These are phyloP conservation scores for Perdita meconis DNA, from an alignment of 2,888 invertebrate species.

Conservation along the genomic window DNA sequence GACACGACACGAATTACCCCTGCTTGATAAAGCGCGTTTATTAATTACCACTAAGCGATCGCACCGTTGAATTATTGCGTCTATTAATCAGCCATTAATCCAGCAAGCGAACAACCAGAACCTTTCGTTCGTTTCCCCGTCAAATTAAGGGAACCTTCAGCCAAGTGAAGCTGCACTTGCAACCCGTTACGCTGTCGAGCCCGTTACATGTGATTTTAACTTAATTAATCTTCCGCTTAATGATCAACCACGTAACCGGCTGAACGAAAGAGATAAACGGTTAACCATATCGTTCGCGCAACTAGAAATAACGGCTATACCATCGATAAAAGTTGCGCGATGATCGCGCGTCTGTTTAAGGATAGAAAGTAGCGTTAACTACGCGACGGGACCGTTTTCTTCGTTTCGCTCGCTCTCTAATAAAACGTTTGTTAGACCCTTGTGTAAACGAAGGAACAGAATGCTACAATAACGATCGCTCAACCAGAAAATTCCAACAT, in stretches of 20 bases:
- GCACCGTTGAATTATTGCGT: constrained; percentile 41
- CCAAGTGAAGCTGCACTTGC: constrained; percentile 32
- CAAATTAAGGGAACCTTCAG: constrained; percentile 40
- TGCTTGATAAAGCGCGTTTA: constrained; percentile 42
- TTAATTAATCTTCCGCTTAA: constrained; percentile 61
- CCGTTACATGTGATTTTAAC: constrained; percentile 61
- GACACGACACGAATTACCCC: constrained; percentile 12
- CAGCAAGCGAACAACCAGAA: constrained; percentile 50
- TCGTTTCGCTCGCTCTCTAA: constrained; percentile 17
- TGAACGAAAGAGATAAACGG: constrained; percentile 55
- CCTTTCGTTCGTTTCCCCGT: constrained; percentile 27
- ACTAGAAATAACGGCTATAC: constrained; percentile 43
- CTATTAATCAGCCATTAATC: constrained; percentile 76
- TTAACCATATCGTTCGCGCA: constrained; percentile 33
- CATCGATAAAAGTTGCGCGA: constrained; percentile 39
- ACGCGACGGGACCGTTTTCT: constrained; percentile 26
- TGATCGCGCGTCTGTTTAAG: constrained; percentile 13
- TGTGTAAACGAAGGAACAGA: constrained; percentile 4
- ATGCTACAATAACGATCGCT: neutral
- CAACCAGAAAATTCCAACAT: too few species aligned
- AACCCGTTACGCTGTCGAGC: constrained; percentile 32
- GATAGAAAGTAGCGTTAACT: constrained; percentile 38
- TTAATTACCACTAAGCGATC: constrained; percentile 50
- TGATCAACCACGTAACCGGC: constrained; percentile 46
- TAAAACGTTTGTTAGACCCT: constrained; percentile 17